Conservation (phyloP, 2,888 invertebrate genomes). For the Loripinus fragilis region DNA sequence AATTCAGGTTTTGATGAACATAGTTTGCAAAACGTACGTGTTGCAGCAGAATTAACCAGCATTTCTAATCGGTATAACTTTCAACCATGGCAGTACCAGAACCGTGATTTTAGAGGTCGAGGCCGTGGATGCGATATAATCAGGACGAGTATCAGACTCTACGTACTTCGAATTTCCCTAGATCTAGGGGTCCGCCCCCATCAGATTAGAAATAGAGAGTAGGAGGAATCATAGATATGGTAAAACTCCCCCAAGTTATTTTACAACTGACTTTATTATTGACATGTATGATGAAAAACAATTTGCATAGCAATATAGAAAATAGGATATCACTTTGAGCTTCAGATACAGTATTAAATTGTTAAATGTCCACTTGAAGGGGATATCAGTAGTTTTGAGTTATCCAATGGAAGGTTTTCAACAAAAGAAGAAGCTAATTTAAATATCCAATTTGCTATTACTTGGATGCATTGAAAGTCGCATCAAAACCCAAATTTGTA, state of each 20-base stretch:
- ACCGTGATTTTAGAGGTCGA: background rate
- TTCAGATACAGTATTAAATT: constrained; percentile 6
- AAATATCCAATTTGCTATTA: background rate
- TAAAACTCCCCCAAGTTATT: background rate
- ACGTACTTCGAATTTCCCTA: background rate
- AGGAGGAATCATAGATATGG: constrained; percentile 1
- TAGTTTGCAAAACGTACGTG: too few species aligned
- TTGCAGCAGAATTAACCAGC: too few species aligned
- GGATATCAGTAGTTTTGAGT: constrained; percentile 3
- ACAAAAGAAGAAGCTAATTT: constrained; percentile 13
- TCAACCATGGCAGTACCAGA: background rate
- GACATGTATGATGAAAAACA: constrained; percentile 7
- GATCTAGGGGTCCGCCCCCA: background rate
- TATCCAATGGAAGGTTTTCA: constrained; percentile 1
- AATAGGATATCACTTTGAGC: constrained; percentile 9
- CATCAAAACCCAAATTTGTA: constrained; percentile 15
- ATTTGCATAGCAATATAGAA: background rate
- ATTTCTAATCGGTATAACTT: background rate
- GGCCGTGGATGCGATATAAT: background rate
- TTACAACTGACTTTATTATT: background rate
- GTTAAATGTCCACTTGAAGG: constrained; percentile 6
- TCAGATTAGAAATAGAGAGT: background rate
- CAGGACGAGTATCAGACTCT: background rate
- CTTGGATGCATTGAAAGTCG: constrained; percentile 1
- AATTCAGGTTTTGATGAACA: background rate